A percentile compares a stretch with the other conserved stretches of the same genome.
Evolutionary conservation across 2,888 invertebrate genomes (phyloP).

Genomic region (Pecten maximus): DNA sequence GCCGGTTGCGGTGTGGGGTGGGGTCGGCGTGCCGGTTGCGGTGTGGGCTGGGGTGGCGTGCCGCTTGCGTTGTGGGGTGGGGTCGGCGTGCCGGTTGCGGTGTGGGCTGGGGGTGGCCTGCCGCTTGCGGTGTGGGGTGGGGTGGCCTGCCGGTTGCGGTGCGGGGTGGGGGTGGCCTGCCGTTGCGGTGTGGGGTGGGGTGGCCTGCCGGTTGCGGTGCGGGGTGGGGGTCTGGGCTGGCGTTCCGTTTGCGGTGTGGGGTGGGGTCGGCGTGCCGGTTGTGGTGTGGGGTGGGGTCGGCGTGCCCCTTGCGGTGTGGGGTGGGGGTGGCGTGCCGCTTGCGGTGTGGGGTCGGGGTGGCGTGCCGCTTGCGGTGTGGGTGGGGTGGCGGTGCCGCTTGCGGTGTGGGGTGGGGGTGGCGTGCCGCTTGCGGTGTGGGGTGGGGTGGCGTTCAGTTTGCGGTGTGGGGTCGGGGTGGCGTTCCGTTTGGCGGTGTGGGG

Average conservation of each 20-base stretch:
- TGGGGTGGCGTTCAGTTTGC: neutral
- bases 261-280: neutral
- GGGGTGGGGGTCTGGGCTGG: neutral
- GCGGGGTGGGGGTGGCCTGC: neutral
- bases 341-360: neutral
- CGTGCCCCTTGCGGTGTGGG: neutral
- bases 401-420: neutral
- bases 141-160: neutral
- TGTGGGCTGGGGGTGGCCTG: neutral
- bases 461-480: neutral
- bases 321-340: neutral
- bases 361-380: neutral
- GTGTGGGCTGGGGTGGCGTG: neutral
- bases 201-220: too few relatives aligned
- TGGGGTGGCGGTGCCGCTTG: neutral
- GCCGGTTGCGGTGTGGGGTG: neutral
- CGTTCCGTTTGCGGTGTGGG: neutral
- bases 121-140: neutral
- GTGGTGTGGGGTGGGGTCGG: neutral
- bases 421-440: neutral
- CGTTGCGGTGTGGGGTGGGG: neutral
- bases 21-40: too few relatives aligned
- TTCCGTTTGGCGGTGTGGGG: neutral
- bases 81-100: neutral
- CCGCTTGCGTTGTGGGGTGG: too few relatives aligned